A percentile compares a stretch with the other conserved stretches of the same genome.
These are phyloP conservation scores for Monopterus albus DNA, from an alignment of 2,113 vertebrate species.

Conservation along the genomic window DNA sequence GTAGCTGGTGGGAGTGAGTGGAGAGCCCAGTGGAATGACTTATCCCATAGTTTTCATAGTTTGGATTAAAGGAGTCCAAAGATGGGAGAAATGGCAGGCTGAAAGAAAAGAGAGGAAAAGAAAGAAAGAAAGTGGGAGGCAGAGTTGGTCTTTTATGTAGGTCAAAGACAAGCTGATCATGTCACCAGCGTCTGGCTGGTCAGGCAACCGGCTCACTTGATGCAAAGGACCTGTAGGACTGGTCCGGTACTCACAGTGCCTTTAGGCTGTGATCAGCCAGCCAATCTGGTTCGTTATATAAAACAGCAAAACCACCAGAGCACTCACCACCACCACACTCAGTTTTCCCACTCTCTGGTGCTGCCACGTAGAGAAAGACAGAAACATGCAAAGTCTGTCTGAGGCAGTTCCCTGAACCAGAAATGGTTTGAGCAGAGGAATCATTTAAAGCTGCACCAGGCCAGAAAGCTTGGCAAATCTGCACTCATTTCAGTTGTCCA, in stretches of 20 bases:
- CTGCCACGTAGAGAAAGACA: conserved; percentile 57
- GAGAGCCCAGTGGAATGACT: conserved; percentile 58
- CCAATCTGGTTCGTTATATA: conserved; percentile 50
- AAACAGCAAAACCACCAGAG: conserved; percentile 48
- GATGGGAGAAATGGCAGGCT: conserved; percentile 21
- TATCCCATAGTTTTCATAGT: conserved; percentile 67
- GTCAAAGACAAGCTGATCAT: conserved; percentile 42
- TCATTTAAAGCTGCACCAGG: conserved; percentile 3
- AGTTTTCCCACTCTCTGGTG: conserved; percentile 20
- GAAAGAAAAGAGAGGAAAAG: conserved; percentile 32
- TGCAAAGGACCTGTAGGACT: not conserved
- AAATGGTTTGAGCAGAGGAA: conserved; percentile 11
- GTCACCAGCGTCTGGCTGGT: conserved; percentile 6
- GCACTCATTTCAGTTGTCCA: not conserved
- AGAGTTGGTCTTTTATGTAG: conserved; percentile 3
- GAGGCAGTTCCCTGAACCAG: not conserved
- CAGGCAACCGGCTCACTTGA: conserved; percentile 8
- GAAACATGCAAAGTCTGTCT: conserved; percentile 5
- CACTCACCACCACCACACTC: conserved; percentile 31
- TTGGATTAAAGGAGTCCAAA: conserved; percentile 63
- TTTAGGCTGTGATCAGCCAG: conserved; percentile 34
- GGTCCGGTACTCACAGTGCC: conserved; percentile 29
- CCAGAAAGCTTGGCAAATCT: not conserved
- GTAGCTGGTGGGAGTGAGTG: conserved; percentile 60
- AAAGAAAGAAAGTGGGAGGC: not conserved